A percentile compares a stretch with the other conserved stretches of the same genome.
These are phyloP conservation scores for Eupithecia exiguata DNA, from an alignment of 2,888 invertebrate genomes.

Conservation along the genomic window DNA sequence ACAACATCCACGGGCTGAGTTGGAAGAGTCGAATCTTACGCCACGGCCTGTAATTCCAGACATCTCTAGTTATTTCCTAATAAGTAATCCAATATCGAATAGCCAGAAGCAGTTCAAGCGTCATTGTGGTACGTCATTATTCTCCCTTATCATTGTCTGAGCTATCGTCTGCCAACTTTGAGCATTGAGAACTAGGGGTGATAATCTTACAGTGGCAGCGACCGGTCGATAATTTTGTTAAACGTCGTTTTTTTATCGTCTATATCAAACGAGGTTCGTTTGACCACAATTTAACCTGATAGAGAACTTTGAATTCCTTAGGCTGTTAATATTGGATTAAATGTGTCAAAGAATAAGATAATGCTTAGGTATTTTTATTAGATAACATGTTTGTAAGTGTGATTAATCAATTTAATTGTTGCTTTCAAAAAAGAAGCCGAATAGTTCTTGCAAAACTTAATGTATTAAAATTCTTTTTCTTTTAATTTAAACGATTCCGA, in stretches of 20 bases:
- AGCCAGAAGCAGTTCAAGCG: slow-evolving; percentile 44
- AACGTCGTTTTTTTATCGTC: too few species aligned
- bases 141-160: slow-evolving; percentile 74
- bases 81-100: slow-evolving; percentile 26
- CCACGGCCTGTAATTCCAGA: background rate
- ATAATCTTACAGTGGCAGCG: background rate
- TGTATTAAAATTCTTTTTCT: too few species aligned
- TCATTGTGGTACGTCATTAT: slow-evolving; percentile 70
- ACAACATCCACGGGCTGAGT: too few species aligned
- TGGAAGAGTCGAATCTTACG: background rate
- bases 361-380: background rate
- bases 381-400: background rate
- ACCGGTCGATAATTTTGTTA: background rate
- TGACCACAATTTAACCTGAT: too few species aligned
- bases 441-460: too few species aligned
- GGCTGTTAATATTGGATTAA: background rate
- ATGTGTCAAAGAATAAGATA: background rate
- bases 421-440: background rate
- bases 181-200: slow-evolving; percentile 37
- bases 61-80: slow-evolving; percentile 15
- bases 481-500: too few species aligned
- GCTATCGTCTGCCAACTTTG: slow-evolving; percentile 61
- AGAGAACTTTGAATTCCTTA: background rate
- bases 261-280: too few species aligned
- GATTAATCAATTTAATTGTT: background rate